phyloP scores from a whole-genome alignment of 2,113 vertebrate genomes.

The Polypterus senegalus region DNA sequence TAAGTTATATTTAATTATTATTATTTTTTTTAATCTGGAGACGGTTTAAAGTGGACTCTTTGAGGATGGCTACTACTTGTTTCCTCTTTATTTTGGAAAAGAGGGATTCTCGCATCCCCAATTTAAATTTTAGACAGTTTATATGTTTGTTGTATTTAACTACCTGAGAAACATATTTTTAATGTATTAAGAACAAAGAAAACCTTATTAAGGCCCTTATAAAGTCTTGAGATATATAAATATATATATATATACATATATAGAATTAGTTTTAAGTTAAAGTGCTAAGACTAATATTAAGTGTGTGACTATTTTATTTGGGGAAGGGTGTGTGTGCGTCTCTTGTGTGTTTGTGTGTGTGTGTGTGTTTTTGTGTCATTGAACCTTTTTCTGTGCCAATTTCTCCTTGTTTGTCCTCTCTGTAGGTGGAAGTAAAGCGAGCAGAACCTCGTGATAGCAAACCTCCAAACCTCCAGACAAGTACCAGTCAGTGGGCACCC shows the following conservation, averaged over 20 bases:
- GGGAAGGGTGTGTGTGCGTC: conserved; percentile 38
- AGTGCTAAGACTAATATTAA: conserved; percentile 56
- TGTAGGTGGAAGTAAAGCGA: conserved; percentile 97
- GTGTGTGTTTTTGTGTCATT: neutral
- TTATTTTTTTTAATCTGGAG: too few relatives aligned
- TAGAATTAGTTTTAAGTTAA: conserved; percentile 65
- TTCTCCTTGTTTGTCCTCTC: conserved; percentile 58
- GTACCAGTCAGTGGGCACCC: conserved; percentile 84
- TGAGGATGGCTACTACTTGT: too few relatives aligned
- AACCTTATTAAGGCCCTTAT: conserved; percentile 14
- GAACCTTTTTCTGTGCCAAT: conserved; percentile 40
- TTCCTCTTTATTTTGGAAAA: too few relatives aligned
- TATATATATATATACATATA: conserved; percentile 25
- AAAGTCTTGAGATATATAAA: conserved; percentile 3
- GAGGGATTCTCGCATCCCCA: too few relatives aligned
- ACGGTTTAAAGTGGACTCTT: too few relatives aligned
- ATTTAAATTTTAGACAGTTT: neutral
- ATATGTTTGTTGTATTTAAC: conserved; percentile 14
- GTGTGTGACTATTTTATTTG: conserved; percentile 43
- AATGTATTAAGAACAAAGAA: conserved; percentile 32
- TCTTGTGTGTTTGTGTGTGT: too few relatives aligned
- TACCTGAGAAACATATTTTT: conserved; percentile 88
- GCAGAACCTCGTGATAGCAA: conserved; percentile 94
- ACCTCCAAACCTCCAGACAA: conserved; percentile 69
- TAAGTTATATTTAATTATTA: too few relatives aligned